Conservation (phyloP, 2,797 vertebrate species). For the Diglossa cyanea region DNA sequence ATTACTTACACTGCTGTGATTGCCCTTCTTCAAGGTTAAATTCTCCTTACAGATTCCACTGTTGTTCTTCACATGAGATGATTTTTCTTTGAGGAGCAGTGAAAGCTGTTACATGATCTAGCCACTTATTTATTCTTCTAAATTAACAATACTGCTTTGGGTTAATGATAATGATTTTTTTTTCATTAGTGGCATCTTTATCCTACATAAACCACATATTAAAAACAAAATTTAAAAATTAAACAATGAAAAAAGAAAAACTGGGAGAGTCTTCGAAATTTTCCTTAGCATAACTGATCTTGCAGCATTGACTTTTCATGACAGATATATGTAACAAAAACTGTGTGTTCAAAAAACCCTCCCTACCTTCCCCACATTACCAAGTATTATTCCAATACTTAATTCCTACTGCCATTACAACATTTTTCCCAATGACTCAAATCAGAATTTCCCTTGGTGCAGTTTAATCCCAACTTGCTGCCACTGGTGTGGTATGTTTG, state of each 20-base stretch:
- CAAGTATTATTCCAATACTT: background rate
- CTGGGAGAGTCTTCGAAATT: background rate
- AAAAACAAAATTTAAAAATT: background rate
- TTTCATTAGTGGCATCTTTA: background rate
- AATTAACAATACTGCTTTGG: background rate
- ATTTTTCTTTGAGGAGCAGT: constrained; percentile 12
- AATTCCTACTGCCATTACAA: background rate
- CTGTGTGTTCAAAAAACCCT: background rate
- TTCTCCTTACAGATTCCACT: background rate
- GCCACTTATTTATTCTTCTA: background rate
- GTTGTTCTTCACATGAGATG: background rate
- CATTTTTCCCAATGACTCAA: background rate
- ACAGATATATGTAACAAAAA: background rate
- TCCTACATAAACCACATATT: background rate
- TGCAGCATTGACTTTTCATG: background rate
- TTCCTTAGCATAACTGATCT: background rate
- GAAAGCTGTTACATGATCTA: background rate
- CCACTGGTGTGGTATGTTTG: background rate
- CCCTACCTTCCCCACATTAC: background rate
- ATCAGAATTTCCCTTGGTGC: background rate
- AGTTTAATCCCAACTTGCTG: background rate
- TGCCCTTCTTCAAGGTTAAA: constrained; percentile 57
- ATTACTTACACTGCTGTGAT: background rate
- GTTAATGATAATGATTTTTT: background rate
- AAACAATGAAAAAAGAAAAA: background rate